Evolutionary conservation across 2,888 invertebrate genomes (phyloP).

Genomic region (Heliconius charithonia): DNA sequence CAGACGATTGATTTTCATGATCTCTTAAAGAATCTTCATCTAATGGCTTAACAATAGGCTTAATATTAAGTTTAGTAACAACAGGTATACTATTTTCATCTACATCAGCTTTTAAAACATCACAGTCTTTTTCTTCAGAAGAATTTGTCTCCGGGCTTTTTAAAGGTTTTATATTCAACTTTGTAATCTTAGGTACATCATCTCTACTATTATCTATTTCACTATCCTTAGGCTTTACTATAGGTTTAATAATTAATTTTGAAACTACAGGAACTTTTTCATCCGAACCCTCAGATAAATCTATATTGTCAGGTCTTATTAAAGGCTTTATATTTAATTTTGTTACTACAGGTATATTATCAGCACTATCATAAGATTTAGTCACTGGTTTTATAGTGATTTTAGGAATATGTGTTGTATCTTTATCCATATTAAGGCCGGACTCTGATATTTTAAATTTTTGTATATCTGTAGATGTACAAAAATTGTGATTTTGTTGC

Average conservation of each 20-base stretch:
- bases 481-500: constrained; percentile 8
- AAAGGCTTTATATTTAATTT: constrained; percentile 79
- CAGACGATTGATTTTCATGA: constrained; percentile 76
- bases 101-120: constrained; percentile 70
- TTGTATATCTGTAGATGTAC: constrained; percentile 52
- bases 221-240: constrained; percentile 78
- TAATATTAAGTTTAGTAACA: constrained; percentile 82
- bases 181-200: constrained; percentile 80
- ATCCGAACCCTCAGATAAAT: constrained; percentile 63
- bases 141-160: constrained; percentile 73
- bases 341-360: constrained; percentile 73
- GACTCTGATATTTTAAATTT: constrained; percentile 67
- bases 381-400: constrained; percentile 83
- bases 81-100: constrained; percentile 76
- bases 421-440: constrained; percentile 56
- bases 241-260: constrained; percentile 83
- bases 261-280: constrained; percentile 80
- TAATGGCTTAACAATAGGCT: constrained; percentile 81
- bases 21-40: constrained; percentile 70
- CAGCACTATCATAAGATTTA: constrained; percentile 63
- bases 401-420: constrained; percentile 69
- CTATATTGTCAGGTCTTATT: constrained; percentile 72
- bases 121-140: constrained; percentile 78
- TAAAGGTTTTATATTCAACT: constrained; percentile 83
- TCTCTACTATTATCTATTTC: constrained; percentile 75